Conservation (phyloP, 2,888 invertebrate species). For the Lacanobia wlatinum region DNA sequence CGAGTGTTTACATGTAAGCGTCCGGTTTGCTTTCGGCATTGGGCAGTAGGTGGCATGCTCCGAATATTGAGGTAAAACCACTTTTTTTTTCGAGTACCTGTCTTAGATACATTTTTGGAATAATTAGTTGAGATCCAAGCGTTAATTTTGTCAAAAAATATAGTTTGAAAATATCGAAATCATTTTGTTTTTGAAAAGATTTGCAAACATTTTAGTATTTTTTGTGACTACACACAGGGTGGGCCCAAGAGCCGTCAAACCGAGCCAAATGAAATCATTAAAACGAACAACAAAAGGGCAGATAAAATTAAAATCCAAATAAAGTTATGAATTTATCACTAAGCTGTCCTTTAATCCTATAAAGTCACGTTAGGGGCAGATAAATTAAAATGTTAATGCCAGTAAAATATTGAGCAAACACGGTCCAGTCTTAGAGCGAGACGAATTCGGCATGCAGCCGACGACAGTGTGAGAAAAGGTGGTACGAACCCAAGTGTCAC, state of each 20-base stretch:
- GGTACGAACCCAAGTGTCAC: slow-evolving; percentile 36
- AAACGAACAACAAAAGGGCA: slow-evolving; percentile 64
- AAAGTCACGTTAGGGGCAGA: slow-evolving; percentile 66
- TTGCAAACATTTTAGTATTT: slow-evolving; percentile 2
- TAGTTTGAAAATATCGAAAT: not conserved
- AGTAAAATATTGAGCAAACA: slow-evolving; percentile 76
- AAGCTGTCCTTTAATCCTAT: slow-evolving; percentile 72
- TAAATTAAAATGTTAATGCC: slow-evolving; percentile 78
- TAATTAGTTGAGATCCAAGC: slow-evolving; percentile 54
- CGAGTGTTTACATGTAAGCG: slow-evolving; percentile 85
- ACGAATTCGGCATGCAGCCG: slow-evolving; percentile 73
- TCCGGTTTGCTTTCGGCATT: slow-evolving; percentile 79
- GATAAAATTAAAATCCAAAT: slow-evolving; percentile 68
- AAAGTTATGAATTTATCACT: slow-evolving; percentile 74
- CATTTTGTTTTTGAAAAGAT: not conserved
- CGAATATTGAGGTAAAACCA: slow-evolving; percentile 69
- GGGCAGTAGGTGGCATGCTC: slow-evolving; percentile 74
- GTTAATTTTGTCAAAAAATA: slow-evolving; percentile 62
- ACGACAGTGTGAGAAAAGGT: slow-evolving; percentile 67
- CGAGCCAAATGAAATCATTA: slow-evolving; percentile 57
- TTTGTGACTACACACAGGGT: slow-evolving; percentile 36
- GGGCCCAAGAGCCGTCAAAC: slow-evolving; percentile 43
- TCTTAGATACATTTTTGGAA: slow-evolving; percentile 61
- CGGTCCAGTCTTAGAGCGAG: slow-evolving; percentile 65
- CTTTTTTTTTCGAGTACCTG: slow-evolving; percentile 59